Evolutionary conservation across 2,113 vertebrate species (phyloP).

Genomic region (Theropithecus gelada): DNA sequence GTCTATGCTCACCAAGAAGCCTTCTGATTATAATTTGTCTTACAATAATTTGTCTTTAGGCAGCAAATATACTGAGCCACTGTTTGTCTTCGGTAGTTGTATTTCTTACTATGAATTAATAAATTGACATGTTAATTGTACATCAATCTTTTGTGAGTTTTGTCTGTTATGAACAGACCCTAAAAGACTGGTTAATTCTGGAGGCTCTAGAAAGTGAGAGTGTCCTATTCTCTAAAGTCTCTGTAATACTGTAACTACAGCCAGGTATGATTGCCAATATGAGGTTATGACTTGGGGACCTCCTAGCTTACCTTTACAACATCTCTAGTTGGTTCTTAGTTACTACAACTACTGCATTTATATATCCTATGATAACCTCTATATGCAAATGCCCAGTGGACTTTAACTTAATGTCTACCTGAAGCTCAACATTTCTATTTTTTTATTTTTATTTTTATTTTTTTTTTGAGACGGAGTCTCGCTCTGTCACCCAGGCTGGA

Average conservation of each 20-base stretch:
- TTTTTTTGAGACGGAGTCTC: no score
- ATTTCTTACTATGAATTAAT: conserved; percentile 12
- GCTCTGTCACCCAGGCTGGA: no score
- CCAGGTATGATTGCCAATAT: background rate
- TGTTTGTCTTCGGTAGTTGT: background rate
- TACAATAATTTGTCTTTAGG: background rate
- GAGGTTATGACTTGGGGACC: background rate
- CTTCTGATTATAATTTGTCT: background rate
- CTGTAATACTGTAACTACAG: background rate
- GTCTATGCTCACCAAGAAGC: background rate
- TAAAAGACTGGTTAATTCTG: background rate
- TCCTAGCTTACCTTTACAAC: background rate
- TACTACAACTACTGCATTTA: no score
- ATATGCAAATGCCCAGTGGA: background rate
- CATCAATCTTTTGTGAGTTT: background rate
- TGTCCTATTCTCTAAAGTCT: background rate
- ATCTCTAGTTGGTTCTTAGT: background rate
- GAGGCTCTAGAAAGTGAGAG: background rate
- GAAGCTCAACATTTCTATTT: background rate
- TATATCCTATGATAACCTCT: background rate
- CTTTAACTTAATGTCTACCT: background rate
- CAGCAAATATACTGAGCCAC: background rate
- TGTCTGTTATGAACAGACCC: background rate
- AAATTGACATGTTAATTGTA: background rate
- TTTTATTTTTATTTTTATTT: no score